phyloP scores from a whole-genome alignment of 2,888 invertebrate species.

The Brachynemurus nebulosus region DNA sequence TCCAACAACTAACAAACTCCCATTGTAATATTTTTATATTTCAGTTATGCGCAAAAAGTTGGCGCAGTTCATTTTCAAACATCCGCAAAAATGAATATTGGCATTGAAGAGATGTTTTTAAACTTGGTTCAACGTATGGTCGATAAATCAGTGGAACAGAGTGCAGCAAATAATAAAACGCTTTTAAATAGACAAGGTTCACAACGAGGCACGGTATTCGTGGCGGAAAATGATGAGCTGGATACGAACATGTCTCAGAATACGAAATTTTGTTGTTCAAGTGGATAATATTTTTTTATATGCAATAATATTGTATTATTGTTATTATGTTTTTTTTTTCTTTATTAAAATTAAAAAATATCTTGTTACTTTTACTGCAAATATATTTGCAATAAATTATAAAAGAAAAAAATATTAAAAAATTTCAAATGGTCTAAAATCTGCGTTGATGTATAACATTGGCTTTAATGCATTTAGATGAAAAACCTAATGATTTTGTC shows the following conservation, averaged over 20 bases:
- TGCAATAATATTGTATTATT: not conserved
- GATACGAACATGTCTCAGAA: conserved; percentile 22
- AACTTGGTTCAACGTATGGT: conserved; percentile 70
- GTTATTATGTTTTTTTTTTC: too few relatives aligned
- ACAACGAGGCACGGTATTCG: conserved; percentile 27
- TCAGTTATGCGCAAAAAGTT: conserved; percentile 76
- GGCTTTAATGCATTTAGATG: too few relatives aligned
- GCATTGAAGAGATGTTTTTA: conserved; percentile 82
- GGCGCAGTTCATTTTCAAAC: conserved; percentile 87
- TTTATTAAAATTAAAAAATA: too few relatives aligned
- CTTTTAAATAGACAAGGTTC: conserved; percentile 26
- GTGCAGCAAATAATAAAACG: conserved; percentile 20
- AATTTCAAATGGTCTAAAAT: too few relatives aligned
- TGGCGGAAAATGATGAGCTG: conserved; percentile 25
- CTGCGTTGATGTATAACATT: too few relatives aligned
- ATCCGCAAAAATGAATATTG: conserved; percentile 84
- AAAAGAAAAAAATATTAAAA: too few relatives aligned
- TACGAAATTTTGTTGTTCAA: conserved; percentile 25
- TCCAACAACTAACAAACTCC: not conserved
- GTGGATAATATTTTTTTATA: conserved; percentile 18
- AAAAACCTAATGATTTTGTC: too few relatives aligned
- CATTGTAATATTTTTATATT: conserved; percentile 20
- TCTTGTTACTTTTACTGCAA: too few relatives aligned
- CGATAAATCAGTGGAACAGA: conserved; percentile 26
- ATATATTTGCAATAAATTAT: too few relatives aligned